Percentiles rank a stretch among this genome's conserved stretches.
These are phyloP conservation scores for Leptobrachium ailaonicum DNA, from an alignment of 2,113 vertebrate species.

Conservation along the genomic window DNA sequence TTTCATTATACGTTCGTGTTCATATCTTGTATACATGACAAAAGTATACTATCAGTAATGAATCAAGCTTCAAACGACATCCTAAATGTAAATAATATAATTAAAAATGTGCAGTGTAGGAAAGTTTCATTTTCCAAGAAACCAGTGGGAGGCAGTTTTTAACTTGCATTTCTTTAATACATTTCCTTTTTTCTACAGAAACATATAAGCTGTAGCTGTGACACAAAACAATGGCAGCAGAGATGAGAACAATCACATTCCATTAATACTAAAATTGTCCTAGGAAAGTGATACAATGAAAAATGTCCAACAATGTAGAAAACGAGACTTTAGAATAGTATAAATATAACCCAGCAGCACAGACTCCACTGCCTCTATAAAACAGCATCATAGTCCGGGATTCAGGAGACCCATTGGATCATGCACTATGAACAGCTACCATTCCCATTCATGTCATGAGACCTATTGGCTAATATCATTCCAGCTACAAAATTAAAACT, in stretches of 20 bases:
- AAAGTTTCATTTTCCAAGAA: background rate
- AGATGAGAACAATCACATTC: constrained; percentile 25
- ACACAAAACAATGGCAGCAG: constrained; percentile 60
- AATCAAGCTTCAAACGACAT: too few relatives aligned
- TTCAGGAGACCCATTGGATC: background rate
- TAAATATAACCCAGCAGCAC: constrained; percentile 16
- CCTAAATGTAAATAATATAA: too few relatives aligned
- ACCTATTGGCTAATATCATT: background rate
- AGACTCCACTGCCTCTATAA: constrained; percentile 28
- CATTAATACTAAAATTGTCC: constrained; percentile 22
- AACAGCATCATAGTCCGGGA: constrained; percentile 22
- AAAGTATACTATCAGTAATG: too few relatives aligned
- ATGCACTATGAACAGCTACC: constrained; percentile 17
- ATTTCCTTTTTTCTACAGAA: constrained; percentile 57
- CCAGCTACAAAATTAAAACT: background rate
- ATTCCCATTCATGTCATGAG: background rate
- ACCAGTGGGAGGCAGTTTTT: background rate
- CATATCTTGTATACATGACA: too few relatives aligned
- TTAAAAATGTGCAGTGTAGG: background rate
- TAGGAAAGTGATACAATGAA: constrained; percentile 19
- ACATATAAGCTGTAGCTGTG: constrained; percentile 59
- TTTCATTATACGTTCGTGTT: too few relatives aligned
- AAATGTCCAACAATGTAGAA: constrained; percentile 17
- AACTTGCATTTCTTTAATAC: constrained; percentile 52
- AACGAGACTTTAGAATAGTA: constrained; percentile 4